Conservation (phyloP, 2,113 vertebrate species). For the Siphamia tubifer region DNA sequence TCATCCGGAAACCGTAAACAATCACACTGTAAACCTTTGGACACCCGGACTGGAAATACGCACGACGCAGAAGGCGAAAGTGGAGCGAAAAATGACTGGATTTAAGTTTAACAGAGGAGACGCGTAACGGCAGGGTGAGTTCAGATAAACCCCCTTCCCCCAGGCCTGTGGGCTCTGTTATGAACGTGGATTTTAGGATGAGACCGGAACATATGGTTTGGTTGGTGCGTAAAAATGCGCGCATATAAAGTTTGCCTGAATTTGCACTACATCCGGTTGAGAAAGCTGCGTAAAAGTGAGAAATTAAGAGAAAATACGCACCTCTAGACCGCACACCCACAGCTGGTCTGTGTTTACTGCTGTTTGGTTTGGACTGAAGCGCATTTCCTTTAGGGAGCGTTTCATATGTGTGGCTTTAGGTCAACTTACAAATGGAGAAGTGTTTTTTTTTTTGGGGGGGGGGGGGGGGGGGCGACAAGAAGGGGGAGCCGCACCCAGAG, state of each 20-base stretch:
- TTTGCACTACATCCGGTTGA: neutral
- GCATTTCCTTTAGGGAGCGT: neutral
- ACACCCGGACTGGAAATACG: constrained; percentile 4
- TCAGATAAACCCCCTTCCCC: too few species aligned
- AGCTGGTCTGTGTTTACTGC: neutral
- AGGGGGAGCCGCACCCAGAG: constrained; percentile 71
- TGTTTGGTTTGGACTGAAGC: neutral
- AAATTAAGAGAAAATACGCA: too few species aligned
- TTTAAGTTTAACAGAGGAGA: neutral
- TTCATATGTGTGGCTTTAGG: neutral
- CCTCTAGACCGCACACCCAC: too few species aligned
- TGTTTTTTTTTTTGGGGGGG: too few species aligned
- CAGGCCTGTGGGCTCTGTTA: too few species aligned
- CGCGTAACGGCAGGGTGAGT: constrained; percentile 38
- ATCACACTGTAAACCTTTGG: neutral
- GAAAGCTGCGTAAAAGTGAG: too few species aligned
- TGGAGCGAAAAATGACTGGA: constrained; percentile 3
- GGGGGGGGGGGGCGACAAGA: too few species aligned
- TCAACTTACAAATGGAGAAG: constrained; percentile 53
- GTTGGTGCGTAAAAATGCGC: neutral
- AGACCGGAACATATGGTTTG: too few species aligned
- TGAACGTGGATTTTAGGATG: too few species aligned
- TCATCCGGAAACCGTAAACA: constrained; percentile 29
- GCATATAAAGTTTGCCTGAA: neutral
- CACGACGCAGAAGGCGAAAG: neutral